Base-by-base conservation (phyloP, 2,888 invertebrate genomes). In the Synergus umbraculus region DNA sequence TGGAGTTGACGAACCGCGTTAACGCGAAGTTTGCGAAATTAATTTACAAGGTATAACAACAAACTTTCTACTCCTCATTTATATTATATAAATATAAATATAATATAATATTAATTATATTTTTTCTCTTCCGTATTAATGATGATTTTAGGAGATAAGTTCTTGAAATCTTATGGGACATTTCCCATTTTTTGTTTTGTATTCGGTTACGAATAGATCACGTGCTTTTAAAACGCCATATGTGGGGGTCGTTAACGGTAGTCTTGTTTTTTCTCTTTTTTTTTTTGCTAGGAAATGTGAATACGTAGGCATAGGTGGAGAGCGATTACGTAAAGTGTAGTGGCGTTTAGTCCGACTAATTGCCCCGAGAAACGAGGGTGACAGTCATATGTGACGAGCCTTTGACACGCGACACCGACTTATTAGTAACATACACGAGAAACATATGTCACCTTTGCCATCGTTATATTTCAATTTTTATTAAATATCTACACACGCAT, bases 321-420 rank as follows among this genome's bases (percentile, higher is more conserved):
- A 87, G 83, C 87, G 88, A 89, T 89, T 86, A 87, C 85, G 85
- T 85, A 86, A 89, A 90, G 90, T 89, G 89, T 89, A 87, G 88
- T 85, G 87, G 87, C 86, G 88, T 90, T 90, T 90, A 89, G 90
- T 86, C 80, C 83, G 82, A 82, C 88, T 90, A 90, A 90, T 89
- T 90, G 88, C 78, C 82, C 81, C 81, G 60, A 82, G 79, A 80
- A 81, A 79, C 76, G 83, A 85, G 80, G 82, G 82, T 79, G 85
- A 76, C 67, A 60, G 80, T 79, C 78, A 82, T 80, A 85, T 85
- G 85, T 87, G 86, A 88, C 87, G 88, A 83, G 80, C 82, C 85
- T 86, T 85, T 87, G 88, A 88, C 88, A 89, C 89, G 88, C 88
- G 88, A 89, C 88, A 87, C 85, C 85, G 83, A 82, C 85, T 84